Percentiles rank a stretch among this genome's conserved stretches.
phyloP scores from a whole-genome alignment of 2,888 invertebrate genomes.

The Watsonalla binaria region DNA sequence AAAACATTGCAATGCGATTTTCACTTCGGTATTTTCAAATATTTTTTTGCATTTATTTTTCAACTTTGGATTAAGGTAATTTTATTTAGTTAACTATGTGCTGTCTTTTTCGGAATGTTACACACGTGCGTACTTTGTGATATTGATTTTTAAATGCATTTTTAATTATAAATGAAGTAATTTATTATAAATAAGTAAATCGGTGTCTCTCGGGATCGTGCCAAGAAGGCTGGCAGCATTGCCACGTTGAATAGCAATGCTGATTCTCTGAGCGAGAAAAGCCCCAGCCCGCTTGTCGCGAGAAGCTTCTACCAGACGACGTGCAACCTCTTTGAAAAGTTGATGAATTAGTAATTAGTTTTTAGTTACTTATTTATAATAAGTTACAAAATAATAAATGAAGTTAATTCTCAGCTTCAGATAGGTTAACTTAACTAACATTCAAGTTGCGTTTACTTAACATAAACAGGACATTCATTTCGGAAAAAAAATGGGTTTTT shows the following conservation, averaged over 20 bases:
- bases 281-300: no score
- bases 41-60: constrained; percentile 66
- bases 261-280: no score
- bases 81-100: constrained; percentile 42
- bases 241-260: no score
- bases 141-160: constrained; percentile 56
- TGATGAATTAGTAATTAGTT: no score
- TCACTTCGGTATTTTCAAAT: constrained; percentile 14
- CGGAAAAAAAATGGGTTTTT: constrained; percentile 10
- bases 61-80: constrained; percentile 45
- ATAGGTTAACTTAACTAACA: constrained; percentile 23
- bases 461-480: constrained; percentile 16
- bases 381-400: constrained; percentile 41
- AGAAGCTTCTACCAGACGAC: no score
- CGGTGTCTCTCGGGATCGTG: no score
- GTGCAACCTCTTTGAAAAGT: no score
- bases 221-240: no score
- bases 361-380: no score
- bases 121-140: constrained; percentile 69
- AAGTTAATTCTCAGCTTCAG: constrained; percentile 47
- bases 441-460: constrained; percentile 30
- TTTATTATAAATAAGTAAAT: no score
- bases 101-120: constrained; percentile 59
- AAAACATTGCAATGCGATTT: constrained; percentile 21
- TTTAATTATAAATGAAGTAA: constrained; percentile 39